Base-by-base conservation (phyloP, 2,888 invertebrate genomes). In the Lepidochrysops patricia region DNA sequence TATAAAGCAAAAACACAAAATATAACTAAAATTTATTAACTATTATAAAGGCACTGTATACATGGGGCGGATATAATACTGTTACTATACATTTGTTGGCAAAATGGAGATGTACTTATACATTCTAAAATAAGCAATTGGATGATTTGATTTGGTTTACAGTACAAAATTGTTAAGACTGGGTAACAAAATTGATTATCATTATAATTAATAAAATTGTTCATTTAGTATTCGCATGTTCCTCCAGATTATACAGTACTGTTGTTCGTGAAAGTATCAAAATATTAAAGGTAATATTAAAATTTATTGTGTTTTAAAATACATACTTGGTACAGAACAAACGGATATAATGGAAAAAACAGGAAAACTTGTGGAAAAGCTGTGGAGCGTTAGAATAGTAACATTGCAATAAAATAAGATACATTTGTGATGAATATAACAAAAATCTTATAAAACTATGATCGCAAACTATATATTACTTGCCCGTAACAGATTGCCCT, bases 41-140 rank as follows among this genome's bases (percentile, higher is more conserved):
- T 77, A 82, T 78, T 80, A 76, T 75, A 80, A 80, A 84, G 84
- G 84, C 84, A 84, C 84, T 81, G 76, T 75, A 75, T 74, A 71
- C 74, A 73, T 69, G 72, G 70, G 72, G 70, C 69, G 62, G 64
- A 68, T 67, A 67, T 79, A 82, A 80, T 80, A 81, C 80, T 79
- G 80, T 71, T 74, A 71, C 72, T 71, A 65, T 67, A 67, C 58
- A 58, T 58, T 54, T 35, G 37, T 56, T 23, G 50, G 27, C 29
- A 27, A 52, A 15, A 27, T 27, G 50, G 25, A 13, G 50, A n/a
- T 26, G 26, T 26, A 13, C 5, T 50, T 13, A n/a, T 5, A 50
- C 50, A 50, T n/a, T 50, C 6, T 5, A 26, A n/a, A 26, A 29
- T 29, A 26, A 26, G 50, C 50, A 26, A 2, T 26, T 26, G 1